These are phyloP conservation scores for Ptychoptera contaminata DNA, from an alignment of 2,888 invertebrate species.

Conservation along the genomic window DNA sequence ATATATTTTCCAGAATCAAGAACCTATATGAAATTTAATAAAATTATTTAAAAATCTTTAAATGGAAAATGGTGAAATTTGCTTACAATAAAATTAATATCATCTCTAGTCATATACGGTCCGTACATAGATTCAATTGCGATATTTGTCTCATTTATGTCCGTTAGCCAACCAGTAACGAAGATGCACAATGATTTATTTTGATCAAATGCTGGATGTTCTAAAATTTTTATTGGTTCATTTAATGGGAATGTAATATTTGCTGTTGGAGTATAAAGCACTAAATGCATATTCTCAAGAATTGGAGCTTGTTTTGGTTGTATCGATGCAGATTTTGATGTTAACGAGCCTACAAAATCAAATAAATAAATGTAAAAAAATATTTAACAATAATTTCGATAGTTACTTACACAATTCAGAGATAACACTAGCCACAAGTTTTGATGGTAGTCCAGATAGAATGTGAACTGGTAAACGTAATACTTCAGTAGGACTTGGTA, in stretches of 20 bases:
- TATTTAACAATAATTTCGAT: background rate
- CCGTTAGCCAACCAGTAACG: conserved; percentile 28
- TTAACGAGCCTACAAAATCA: conserved; percentile 20
- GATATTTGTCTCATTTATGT: conserved; percentile 20
- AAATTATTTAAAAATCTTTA: background rate
- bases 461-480: too few species aligned
- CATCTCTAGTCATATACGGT: conserved; percentile 25
- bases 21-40: conserved; percentile 14
- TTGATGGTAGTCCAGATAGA: background rate
- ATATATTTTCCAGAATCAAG: conserved; percentile 23
- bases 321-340: conserved; percentile 18
- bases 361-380: background rate
- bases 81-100: conserved; percentile 27
- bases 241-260: conserved; percentile 20
- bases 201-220: conserved; percentile 20
- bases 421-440: background rate
- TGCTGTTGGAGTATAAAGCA: conserved; percentile 19
- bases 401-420: background rate
- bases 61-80: background rate
- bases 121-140: conserved; percentile 19
- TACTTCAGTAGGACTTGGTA: too few species aligned
- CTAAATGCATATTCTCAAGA: conserved; percentile 21
- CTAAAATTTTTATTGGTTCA: conserved; percentile 22
- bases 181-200: conserved; percentile 23
- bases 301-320: conserved; percentile 21